Conservation (phyloP, 2,113 vertebrate genomes). For the Ceuthmochares aereus region DNA sequence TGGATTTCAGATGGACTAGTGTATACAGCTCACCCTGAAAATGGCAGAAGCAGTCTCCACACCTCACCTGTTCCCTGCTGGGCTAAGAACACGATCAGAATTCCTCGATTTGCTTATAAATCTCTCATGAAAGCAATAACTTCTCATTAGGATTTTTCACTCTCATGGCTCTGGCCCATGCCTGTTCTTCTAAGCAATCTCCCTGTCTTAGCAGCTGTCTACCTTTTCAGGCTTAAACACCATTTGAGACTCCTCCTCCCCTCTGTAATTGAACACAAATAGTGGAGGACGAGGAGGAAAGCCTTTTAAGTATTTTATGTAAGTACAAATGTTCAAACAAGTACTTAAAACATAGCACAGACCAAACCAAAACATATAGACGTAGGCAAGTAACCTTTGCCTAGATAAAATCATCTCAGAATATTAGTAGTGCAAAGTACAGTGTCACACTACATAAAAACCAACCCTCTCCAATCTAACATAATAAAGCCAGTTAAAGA, state of each 20-base stretch:
- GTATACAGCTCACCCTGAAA: neutral
- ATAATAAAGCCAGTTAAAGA: neutral
- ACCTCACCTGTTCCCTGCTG: neutral
- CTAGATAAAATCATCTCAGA: neutral
- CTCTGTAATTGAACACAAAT: neutral
- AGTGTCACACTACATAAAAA: neutral
- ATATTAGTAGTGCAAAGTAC: neutral
- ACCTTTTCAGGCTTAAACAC: neutral
- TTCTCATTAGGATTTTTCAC: neutral
- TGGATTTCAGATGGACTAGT: neutral
- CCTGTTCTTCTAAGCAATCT: neutral
- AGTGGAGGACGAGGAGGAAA: neutral
- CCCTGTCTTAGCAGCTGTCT: neutral
- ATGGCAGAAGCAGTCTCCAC: neutral
- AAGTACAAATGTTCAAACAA: neutral
- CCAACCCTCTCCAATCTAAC: neutral
- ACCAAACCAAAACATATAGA: neutral
- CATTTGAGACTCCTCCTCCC: neutral
- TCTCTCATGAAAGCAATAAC: neutral
- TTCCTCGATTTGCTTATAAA: neutral
- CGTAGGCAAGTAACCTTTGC: neutral
- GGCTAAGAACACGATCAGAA: neutral
- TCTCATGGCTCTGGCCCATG: neutral
- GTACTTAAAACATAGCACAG: neutral
- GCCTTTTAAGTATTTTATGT: neutral